Evolutionary conservation across 2,888 invertebrate genomes (phyloP).

Genomic region (Tenthredo livida): DNA sequence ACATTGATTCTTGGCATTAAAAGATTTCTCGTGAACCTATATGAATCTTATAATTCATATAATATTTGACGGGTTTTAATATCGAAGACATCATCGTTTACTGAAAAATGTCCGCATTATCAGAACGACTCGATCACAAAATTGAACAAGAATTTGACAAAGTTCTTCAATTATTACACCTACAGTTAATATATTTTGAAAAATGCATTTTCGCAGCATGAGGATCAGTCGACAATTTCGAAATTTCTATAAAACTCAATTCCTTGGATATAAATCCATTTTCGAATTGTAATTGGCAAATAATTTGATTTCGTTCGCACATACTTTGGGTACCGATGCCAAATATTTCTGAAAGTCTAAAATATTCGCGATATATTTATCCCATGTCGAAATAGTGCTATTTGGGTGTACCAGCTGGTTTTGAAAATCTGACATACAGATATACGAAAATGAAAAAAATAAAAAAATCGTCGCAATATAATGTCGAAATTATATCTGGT

Average conservation of each 20-base stretch:
- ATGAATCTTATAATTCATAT: neutral
- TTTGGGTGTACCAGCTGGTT: neutral
- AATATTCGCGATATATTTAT: neutral
- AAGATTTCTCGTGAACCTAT: too few relatives aligned
- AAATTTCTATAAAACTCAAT: neutral
- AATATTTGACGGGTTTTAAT: neutral
- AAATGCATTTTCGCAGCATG: neutral
- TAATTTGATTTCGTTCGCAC: neutral
- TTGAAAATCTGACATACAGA: neutral
- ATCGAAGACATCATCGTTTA: too few relatives aligned
- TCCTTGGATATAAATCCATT: too few relatives aligned
- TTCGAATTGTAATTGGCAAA: neutral
- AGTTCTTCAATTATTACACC: neutral
- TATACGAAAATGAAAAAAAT: neutral
- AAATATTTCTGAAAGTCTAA: neutral
- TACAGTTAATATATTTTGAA: neutral
- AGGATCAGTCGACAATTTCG: neutral
- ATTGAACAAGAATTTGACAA: neutral
- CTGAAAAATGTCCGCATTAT: neutral
- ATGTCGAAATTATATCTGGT: neutral
- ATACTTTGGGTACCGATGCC: neutral
- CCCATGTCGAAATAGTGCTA: neutral
- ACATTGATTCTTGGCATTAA: too few relatives aligned
- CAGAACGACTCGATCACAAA: neutral
- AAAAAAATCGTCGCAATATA: neutral